These are phyloP conservation scores for Papilio elwesi DNA, from an alignment of 2,888 invertebrate species.

Conservation along the genomic window DNA sequence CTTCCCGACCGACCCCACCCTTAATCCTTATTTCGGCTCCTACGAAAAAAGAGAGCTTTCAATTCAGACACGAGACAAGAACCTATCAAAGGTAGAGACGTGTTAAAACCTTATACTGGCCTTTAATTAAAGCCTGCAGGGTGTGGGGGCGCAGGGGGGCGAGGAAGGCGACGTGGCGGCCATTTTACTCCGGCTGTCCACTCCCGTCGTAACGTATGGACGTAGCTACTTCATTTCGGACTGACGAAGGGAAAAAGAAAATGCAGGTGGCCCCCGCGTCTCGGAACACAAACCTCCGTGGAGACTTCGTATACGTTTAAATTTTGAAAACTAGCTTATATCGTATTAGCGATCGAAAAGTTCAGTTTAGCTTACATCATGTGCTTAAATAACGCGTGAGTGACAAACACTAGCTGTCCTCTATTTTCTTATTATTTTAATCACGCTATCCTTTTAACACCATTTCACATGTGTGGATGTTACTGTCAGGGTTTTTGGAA, in stretches of 20 bases:
- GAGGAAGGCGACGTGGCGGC: constrained; percentile 61
- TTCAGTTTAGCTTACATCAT: too few relatives aligned
- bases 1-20: constrained; percentile 48
- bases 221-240: constrained; percentile 77
- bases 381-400: too few relatives aligned
- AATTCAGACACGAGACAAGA: constrained; percentile 59
- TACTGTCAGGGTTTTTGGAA: too few relatives aligned
- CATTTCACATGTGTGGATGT: too few relatives aligned
- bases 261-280: constrained; percentile 63
- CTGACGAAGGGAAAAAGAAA: constrained; percentile 73
- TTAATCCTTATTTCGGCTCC: constrained; percentile 54
- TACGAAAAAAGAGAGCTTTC: constrained; percentile 60
- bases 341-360: too few relatives aligned
- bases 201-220: constrained; percentile 74
- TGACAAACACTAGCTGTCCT: too few relatives aligned
- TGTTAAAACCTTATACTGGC: constrained; percentile 78
- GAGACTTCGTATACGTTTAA: constrained; percentile 50
- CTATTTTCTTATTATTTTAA: too few relatives aligned
- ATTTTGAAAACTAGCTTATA: background rate
- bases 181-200: constrained; percentile 73
- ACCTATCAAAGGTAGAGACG: constrained; percentile 68
- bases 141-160: constrained; percentile 45
- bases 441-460: too few relatives aligned
- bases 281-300: constrained; percentile 54
- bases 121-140: constrained; percentile 77